Conservation (phyloP, 2,888 invertebrate species). For the Syrista parreyssii region DNA sequence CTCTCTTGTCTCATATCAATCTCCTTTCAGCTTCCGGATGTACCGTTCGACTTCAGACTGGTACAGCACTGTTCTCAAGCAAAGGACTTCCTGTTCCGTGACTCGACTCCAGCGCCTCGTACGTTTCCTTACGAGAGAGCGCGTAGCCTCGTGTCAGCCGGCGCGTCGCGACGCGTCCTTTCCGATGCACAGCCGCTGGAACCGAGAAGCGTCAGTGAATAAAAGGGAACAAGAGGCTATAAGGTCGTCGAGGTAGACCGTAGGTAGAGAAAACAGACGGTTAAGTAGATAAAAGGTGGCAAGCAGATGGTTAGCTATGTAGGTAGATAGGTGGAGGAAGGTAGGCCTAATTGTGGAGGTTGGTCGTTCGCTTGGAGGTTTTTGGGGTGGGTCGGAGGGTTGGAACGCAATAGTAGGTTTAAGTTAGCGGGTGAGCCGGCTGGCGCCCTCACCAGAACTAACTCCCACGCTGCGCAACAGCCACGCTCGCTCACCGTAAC, state of each 20-base stretch:
- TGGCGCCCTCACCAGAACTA: constrained; percentile 65
- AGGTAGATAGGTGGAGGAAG: background rate
- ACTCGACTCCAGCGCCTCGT: background rate
- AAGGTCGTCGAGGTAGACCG: constrained; percentile 13
- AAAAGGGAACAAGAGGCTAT: constrained; percentile 9
- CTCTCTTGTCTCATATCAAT: background rate
- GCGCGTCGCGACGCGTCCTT: background rate
- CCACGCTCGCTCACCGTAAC: constrained; percentile 40
- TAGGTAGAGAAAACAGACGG: constrained; percentile 21
- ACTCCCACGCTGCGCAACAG: constrained; percentile 63
- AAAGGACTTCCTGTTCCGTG: background rate
- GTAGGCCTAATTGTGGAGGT: constrained; percentile 14
- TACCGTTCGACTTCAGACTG: background rate
- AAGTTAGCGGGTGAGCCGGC: constrained; percentile 61
- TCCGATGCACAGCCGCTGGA: background rate
- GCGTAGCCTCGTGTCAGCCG: too few species aligned
- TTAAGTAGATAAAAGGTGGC: constrained; percentile 9
- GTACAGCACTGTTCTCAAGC: background rate
- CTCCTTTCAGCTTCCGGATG: too few species aligned
- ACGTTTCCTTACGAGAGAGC: background rate
- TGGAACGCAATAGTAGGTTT: constrained; percentile 34
- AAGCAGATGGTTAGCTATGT: background rate
- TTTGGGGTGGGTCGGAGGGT: constrained; percentile 24
- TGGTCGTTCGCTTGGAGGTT: constrained; percentile 8
- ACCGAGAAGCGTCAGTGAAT: background rate